phyloP scores from a whole-genome alignment of 2,888 invertebrate genomes.

The Tortrix viridana region DNA sequence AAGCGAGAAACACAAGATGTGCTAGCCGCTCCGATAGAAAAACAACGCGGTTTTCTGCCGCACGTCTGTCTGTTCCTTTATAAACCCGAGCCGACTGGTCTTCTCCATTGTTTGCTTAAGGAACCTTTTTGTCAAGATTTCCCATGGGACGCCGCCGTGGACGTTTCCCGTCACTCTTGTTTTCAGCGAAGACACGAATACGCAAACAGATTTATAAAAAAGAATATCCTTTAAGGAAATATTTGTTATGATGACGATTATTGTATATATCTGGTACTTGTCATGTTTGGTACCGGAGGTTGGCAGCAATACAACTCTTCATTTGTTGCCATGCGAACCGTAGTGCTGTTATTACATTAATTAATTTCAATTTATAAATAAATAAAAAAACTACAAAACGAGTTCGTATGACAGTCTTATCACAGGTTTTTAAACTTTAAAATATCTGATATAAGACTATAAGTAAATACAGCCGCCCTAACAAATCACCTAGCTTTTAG shows the following conservation, averaged over 20 bases:
- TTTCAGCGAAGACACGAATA: constrained; percentile 59
- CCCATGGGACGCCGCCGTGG: constrained; percentile 62
- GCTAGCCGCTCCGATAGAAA: too few relatives aligned
- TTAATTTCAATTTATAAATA: too few relatives aligned
- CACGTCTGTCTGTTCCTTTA: constrained; percentile 24
- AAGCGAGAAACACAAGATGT: too few relatives aligned
- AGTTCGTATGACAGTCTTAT: too few relatives aligned
- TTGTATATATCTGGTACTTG: constrained; percentile 22
- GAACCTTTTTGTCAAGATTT: constrained; percentile 78
- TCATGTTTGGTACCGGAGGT: constrained; percentile 9
- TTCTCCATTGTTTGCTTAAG: constrained; percentile 67
- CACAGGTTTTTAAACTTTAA: too few relatives aligned
- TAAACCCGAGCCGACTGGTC: constrained; percentile 41
- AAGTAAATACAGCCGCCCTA: too few relatives aligned
- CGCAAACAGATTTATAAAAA: constrained; percentile 69
- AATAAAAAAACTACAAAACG: too few relatives aligned
- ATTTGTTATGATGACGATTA: constrained; percentile 34
- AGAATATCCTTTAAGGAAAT: constrained; percentile 41
- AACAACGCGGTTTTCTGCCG: neutral
- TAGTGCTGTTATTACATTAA: too few relatives aligned
- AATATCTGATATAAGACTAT: too few relatives aligned
- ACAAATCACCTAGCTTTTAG: too few relatives aligned
- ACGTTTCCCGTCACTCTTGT: constrained; percentile 66
- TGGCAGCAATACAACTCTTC: neutral
- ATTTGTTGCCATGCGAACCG: neutral